phyloP scores from a whole-genome alignment of 2,113 vertebrate genomes.

The Apus apus region DNA sequence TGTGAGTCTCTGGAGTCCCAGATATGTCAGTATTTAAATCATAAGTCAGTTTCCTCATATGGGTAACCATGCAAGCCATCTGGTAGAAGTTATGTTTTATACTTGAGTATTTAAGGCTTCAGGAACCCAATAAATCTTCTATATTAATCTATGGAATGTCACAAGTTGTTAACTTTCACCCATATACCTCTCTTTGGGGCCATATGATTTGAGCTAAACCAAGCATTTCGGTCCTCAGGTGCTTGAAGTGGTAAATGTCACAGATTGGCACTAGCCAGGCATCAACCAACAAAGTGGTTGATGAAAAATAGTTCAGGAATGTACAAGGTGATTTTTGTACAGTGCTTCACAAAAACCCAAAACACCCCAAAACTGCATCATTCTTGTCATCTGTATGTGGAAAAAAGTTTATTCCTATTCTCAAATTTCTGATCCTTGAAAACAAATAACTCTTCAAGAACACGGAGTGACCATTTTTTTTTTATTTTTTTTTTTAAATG shows the following conservation, averaged over 20 bases:
- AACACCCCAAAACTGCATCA: rapidly evolving
- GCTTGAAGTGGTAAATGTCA: neutral
- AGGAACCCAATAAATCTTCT: neutral
- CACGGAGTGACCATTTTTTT: rapidly evolving
- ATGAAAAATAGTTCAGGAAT: neutral
- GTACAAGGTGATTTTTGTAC: neutral
- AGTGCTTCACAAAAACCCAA: neutral
- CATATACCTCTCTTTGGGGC: neutral
- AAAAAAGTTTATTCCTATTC: neutral
- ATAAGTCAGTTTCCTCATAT: neutral
- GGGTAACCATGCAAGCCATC: neutral
- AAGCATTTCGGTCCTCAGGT: neutral
- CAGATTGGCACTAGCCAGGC: neutral
- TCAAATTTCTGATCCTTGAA: neutral
- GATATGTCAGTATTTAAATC: neutral
- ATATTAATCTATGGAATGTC: neutral
- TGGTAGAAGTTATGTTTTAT: neutral
- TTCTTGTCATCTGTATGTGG: neutral
- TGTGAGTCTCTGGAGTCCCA: neutral
- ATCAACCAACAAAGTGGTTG: neutral
- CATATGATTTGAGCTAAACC: neutral
- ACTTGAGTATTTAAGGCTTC: neutral
- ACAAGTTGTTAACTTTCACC: neutral
- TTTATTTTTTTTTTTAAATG: neutral
- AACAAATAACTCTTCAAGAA: neutral